Percentiles rank a stretch among this genome's conserved stretches.
These are phyloP conservation scores for Chloromyia formosa DNA, from an alignment of 2,888 invertebrate genomes.

Conservation along the genomic window DNA sequence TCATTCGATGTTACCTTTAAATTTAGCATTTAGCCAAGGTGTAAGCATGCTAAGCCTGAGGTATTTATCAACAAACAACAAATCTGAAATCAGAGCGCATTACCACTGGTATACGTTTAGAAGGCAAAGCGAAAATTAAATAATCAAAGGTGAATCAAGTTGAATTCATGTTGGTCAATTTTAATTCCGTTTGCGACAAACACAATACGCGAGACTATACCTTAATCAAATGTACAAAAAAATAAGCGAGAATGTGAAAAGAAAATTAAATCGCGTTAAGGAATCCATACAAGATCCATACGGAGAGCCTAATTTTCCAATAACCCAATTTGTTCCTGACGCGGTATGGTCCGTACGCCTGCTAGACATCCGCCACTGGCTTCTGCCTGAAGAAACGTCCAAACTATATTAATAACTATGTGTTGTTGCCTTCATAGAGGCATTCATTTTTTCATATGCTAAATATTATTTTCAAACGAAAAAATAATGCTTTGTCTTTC, in stretches of 20 bases:
- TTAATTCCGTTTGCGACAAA: slow-evolving; percentile 1
- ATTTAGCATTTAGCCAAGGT: background rate
- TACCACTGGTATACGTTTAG: background rate
- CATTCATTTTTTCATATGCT: too few species aligned
- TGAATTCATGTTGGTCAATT: slow-evolving; percentile 9
- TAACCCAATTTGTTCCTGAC: slow-evolving; percentile 40
- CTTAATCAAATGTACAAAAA: background rate
- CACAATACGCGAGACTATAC: background rate
- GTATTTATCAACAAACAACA: slow-evolving; percentile 11
- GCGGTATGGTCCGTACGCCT: too few species aligned
- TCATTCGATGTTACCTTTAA: too few species aligned
- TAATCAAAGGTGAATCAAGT: background rate
- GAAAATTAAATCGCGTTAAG: slow-evolving; percentile 47
- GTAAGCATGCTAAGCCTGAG: slow-evolving; percentile 9
- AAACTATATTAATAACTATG: too few species aligned
- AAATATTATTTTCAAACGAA: too few species aligned
- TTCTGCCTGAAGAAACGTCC: too few species aligned
- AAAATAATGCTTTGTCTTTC: too few species aligned
- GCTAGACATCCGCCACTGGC: too few species aligned
- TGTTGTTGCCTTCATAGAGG: too few species aligned
- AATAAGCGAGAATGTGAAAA: slow-evolving; percentile 21
- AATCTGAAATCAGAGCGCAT: slow-evolving; percentile 17
- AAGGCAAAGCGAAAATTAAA: background rate
- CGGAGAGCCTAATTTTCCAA: slow-evolving; percentile 31
- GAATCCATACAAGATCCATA: slow-evolving; percentile 41